Evolutionary conservation across 2,888 invertebrate genomes (phyloP), one percentile per base, ranked within the genome.

Genomic region (Hemistola chrysoprasaria): DNA sequence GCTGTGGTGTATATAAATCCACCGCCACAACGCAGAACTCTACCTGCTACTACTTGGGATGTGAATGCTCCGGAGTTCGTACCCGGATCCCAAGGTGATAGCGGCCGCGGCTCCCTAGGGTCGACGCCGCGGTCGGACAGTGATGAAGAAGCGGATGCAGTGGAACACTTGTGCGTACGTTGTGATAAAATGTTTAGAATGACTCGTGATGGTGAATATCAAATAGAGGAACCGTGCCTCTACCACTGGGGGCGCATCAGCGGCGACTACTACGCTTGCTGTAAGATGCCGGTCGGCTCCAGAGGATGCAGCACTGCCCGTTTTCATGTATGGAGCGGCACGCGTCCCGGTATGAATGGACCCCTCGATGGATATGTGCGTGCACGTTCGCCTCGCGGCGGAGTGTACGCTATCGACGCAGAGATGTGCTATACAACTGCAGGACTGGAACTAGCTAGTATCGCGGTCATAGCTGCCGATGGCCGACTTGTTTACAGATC

Each of bases 361-460:
- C 95, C 95, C 0, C 91, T 92, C 47, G 89, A 91, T 8, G 93
- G 92, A 11, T 95, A 91, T 65, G 92, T 92, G 0, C 82, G 90
- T 31, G 94, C 94, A 1, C 75, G 84, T 40, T 81, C 82, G 28
- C 78, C 84, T 30, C 84, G 90, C 4, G 79, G 83, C 16, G 91
- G 92, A 39, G 92, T 95, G 1, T 97, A 93, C 76, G 95, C 97
- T 0, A 73, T 99, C 11, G 99, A 99, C 81, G 98, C 98, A 74
- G 99, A 99, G 86, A 99, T 98, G 98, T 96, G 96, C 59, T 98
- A 95, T 74, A 98, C 98, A 2, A 93, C 93, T 0, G 89, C 90
- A 9, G 98, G 98, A 1, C 84, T 95, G 30, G 98, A 98, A 77
- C 80, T 98, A 37, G 95, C 96, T 9, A 94, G 97, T 75, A 93